Percentiles rank a stretch among this genome's conserved stretches.
Conservation (phyloP, 1,140 invertebrate species). For the Potamilus streckersoni region DNA sequence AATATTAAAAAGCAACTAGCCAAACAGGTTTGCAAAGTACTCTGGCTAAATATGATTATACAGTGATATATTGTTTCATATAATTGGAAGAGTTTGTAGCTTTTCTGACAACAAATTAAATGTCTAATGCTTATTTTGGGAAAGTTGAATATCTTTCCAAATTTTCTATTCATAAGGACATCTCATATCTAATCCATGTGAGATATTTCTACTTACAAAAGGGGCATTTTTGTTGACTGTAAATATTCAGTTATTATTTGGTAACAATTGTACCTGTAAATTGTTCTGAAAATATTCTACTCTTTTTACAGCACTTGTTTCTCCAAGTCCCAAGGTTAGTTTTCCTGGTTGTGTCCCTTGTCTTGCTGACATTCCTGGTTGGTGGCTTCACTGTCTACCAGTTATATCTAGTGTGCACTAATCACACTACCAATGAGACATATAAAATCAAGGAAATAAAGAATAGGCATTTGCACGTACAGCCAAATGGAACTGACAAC, state of each 20-base stretch:
- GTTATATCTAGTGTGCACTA: slow-evolving; percentile 51
- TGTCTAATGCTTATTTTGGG: not conserved
- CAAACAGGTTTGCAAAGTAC: too few species aligned
- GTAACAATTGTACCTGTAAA: not conserved
- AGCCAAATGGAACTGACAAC: not conserved
- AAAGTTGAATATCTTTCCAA: not conserved
- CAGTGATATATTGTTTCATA: not conserved
- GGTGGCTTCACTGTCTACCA: slow-evolving; percentile 54
- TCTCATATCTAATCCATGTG: too few species aligned
- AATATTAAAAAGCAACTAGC: too few species aligned
- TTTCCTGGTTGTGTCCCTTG: slow-evolving; percentile 48
- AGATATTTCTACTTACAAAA: too few species aligned
- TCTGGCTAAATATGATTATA: too few species aligned
- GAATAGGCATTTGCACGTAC: slow-evolving; percentile 3
- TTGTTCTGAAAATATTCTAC: not conserved
- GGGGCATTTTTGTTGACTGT: too few species aligned
- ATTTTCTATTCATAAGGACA: too few species aligned
- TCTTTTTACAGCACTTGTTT: slow-evolving; percentile 53
- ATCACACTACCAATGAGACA: slow-evolving; percentile 63
- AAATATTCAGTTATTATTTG: too few species aligned
- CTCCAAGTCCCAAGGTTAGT: slow-evolving; percentile 50
- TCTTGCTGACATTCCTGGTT: slow-evolving; percentile 45
- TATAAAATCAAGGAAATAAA: slow-evolving; percentile 48
- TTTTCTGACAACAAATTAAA: not conserved
- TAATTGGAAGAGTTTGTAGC: not conserved